Evolutionary conservation across 2,113 vertebrate species (phyloP).

Genomic region (Martes martes): DNA sequence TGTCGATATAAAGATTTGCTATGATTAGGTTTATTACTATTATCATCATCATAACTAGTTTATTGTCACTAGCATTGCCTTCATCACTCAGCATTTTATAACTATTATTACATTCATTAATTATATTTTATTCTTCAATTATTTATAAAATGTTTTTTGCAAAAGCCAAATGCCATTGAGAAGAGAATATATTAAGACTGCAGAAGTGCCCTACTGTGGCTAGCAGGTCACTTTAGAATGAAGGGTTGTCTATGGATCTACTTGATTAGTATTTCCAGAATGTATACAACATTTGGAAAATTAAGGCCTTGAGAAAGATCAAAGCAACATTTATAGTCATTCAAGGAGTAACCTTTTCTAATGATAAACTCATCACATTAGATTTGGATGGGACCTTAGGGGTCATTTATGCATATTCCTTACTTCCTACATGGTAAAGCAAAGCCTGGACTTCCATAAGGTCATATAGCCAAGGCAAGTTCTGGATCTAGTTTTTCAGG

Average conservation of each 20-base stretch:
- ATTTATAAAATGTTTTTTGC: constrained; percentile 6
- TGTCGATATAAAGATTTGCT: neutral
- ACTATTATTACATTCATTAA: constrained; percentile 24
- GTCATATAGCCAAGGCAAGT: neutral
- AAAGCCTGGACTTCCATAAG: constrained; percentile 1
- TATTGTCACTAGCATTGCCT: constrained; percentile 4
- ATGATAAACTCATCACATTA: constrained; percentile 48
- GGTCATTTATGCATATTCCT: constrained; percentile 14
- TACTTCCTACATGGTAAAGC: constrained; percentile 16
- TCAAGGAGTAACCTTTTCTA: constrained; percentile 24
- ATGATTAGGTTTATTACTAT: neutral
- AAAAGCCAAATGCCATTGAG: constrained; percentile 25
- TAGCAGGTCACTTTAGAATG: constrained; percentile 18
- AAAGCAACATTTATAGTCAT: constrained; percentile 51
- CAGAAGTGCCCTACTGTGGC: neutral
- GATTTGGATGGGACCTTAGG: neutral
- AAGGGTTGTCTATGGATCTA: neutral
- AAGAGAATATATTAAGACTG: neutral
- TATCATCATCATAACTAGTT: neutral
- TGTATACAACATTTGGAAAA: constrained; percentile 49
- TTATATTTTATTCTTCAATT: constrained; percentile 30
- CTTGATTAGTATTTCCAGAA: constrained; percentile 50
- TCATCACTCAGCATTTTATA: constrained; percentile 22
- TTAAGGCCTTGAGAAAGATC: constrained; percentile 58
- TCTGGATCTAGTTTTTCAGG: constrained; percentile 7